Evolutionary conservation across 2,888 invertebrate species (phyloP), one percentile per base, ranked within the genome.

Genomic region (Lithophane socia): DNA sequence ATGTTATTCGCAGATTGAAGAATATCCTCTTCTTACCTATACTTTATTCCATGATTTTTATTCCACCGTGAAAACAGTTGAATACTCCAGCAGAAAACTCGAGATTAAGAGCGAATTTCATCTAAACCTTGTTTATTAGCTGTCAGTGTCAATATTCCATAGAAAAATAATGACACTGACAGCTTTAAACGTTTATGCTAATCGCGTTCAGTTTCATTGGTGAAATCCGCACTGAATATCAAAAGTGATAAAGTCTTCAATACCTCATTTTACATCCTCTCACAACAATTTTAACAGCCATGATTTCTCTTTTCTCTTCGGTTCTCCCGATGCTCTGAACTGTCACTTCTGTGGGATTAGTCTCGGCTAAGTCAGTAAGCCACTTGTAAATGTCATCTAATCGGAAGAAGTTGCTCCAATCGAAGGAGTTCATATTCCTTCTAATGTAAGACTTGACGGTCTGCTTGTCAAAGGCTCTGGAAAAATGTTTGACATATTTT

Each of bases 331-430:
- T 92, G 12, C 80, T 91, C 3, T 89, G 82, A 2, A 95, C 21
- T 49, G 93, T 92, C 3, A 97, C 95, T 66, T 94, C 91, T 1
- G 91, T 78, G 0, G 97, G 96, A 88, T 97, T 93, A 9, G 88
- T 80, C 0, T 84, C 87, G 1, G 93, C 92, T 42, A 98, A 89
- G 79, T 95, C 95, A 29, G 93, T 93, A 13, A 98, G 87, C 97
- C 97, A 98, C 1, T 90, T 90, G 83, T 97, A 95, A 60, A 98
- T 98, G 73, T 97, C 97, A 0, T 97, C 92, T 16, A 98, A 88
- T 0, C 94, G 94, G 87, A 97, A 97, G 88, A 97, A 98, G 24
- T 93, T 96, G 0, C 90, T 94, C 97, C 98, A 98, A 71, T 94
- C 91, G 72, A 93, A 96, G 0, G 94, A 90, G 0, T 91, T 90